Evolutionary conservation across 2,888 invertebrate genomes (phyloP).

Genomic region (Stramonita haemastoma): DNA sequence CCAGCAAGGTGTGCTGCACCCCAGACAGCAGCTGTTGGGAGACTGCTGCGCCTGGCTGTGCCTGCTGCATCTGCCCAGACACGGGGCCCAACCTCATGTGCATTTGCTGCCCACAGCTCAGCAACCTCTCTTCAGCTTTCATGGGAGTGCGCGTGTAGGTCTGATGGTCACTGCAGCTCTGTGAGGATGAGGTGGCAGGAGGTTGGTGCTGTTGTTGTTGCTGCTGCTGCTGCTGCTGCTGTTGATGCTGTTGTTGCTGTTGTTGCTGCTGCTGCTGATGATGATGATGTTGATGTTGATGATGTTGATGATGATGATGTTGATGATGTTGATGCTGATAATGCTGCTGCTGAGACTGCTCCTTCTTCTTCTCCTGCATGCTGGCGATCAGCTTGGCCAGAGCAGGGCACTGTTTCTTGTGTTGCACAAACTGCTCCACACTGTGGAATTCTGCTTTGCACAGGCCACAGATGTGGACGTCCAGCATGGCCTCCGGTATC

Average conservation of each 20-base stretch:
- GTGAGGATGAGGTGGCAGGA: background rate
- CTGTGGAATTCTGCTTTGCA: conserved; percentile 66
- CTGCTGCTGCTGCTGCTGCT: background rate
- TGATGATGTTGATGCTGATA: background rate
- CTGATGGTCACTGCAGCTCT: background rate
- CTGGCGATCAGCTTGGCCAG: conserved; percentile 26
- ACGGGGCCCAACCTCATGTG: background rate
- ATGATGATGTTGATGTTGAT: background rate
- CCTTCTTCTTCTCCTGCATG: conserved; percentile 21
- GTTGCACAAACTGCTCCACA: conserved; percentile 62
- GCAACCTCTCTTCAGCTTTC: background rate
- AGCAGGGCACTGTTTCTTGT: conserved; percentile 63
- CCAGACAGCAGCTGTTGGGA: background rate
- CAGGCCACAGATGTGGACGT: conserved; percentile 70
- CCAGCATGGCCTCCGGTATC: conserved; percentile 45
- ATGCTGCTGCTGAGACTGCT: conserved; percentile 14
- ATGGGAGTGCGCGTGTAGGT: background rate
- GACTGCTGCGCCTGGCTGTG: too few relatives aligned
- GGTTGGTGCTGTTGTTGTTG: background rate
- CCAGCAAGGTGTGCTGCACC: background rate
- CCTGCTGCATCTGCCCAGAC: background rate
- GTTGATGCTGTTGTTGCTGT: background rate
- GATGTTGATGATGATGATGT: background rate
- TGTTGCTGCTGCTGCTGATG: background rate
- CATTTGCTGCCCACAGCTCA: background rate